Evolutionary conservation across 2,797 vertebrate species (phyloP).

Genomic region (Melanotaenia trifasciata): DNA sequence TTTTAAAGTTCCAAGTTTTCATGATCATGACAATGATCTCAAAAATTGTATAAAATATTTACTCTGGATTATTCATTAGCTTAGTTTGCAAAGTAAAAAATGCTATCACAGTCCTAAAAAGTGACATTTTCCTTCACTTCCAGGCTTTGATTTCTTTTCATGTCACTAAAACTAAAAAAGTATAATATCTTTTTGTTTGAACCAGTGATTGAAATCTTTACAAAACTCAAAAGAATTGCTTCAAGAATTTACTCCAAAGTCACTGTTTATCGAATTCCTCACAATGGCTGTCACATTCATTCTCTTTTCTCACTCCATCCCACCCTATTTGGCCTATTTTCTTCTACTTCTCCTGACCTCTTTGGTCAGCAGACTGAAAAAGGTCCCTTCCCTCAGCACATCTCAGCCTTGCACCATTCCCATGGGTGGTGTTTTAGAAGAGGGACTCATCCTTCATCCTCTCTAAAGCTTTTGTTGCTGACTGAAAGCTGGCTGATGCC

Average conservation of each 20-base stretch:
- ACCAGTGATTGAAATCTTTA: constrained; percentile 29
- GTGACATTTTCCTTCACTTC: not conserved
- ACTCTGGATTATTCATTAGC: not conserved
- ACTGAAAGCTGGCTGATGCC: constrained; percentile 80
- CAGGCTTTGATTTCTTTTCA: constrained; percentile 9
- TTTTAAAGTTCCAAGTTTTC: not conserved
- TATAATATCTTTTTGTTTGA: constrained; percentile 19
- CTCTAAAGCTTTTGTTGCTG: constrained; percentile 79
- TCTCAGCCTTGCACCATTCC: constrained; percentile 65
- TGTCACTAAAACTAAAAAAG: not conserved
- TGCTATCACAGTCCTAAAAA: too few species aligned
- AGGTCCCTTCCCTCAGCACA: constrained; percentile 57
- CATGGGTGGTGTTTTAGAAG: constrained; percentile 69
- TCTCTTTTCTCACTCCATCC: constrained; percentile 47
- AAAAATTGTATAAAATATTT: not conserved
- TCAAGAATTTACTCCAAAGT: constrained; percentile 62
- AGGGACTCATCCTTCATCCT: constrained; percentile 74
- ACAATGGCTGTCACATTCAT: constrained; percentile 58
- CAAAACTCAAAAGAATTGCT: constrained; percentile 36
- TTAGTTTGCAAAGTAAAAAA: not conserved
- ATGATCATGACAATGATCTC: not conserved
- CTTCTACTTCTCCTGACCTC: constrained; percentile 65
- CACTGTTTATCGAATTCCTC: constrained; percentile 72
- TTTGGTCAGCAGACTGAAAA: constrained; percentile 65
- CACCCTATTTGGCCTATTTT: constrained; percentile 40